Evolutionary conservation across 2,113 vertebrate species (phyloP).

Genomic region (Macrotis lagotis): DNA sequence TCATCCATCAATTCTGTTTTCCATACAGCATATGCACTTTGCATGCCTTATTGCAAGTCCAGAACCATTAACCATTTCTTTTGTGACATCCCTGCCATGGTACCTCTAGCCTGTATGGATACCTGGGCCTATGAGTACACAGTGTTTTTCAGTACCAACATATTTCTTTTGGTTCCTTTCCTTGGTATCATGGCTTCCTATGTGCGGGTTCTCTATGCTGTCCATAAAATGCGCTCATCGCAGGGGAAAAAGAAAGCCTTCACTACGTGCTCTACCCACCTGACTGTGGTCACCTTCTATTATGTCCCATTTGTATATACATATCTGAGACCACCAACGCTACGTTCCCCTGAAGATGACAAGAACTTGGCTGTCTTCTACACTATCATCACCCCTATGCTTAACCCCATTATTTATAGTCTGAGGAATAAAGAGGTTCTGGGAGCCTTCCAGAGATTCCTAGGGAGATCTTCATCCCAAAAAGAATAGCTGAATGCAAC

Average conservation of each 20-base stretch:
- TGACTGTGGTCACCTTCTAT: conserved; percentile 31
- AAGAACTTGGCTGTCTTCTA: not conserved
- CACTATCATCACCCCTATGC: not conserved
- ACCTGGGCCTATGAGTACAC: conserved; percentile 29
- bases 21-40: not conserved
- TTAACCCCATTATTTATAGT: not conserved
- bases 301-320: not conserved
- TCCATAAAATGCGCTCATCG: not conserved
- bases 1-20: not conserved
- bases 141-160: conserved; percentile 1
- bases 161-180: conserved; percentile 29
- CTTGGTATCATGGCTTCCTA: conserved; percentile 24
- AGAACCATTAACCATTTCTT: not conserved
- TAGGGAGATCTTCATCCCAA: not conserved
- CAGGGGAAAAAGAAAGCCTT: not conserved
- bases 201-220: not conserved
- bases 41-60: not conserved
- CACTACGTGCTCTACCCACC: not conserved
- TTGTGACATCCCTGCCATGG: conserved; percentile 7
- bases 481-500: not conserved
- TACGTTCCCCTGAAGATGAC: not conserved
- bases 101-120: conserved; percentile 21
- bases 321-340: not conserved
- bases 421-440: not conserved
- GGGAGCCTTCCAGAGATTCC: not conserved